phyloP scores from a whole-genome alignment of 2,797 vertebrate genomes.

The Galaxias olidus region DNA sequence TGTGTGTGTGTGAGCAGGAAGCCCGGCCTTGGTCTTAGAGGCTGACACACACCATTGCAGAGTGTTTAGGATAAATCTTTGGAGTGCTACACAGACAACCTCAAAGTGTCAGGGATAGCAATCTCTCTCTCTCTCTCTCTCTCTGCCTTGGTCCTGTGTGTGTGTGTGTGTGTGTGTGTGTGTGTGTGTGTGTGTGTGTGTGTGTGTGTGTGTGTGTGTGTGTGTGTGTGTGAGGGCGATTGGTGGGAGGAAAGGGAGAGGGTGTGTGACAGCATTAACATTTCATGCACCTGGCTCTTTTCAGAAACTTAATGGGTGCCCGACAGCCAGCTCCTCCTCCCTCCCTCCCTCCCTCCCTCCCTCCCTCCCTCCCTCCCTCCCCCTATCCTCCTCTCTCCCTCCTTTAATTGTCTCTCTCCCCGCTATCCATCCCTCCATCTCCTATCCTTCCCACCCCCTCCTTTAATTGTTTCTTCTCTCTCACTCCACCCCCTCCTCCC shows the following conservation, averaged over 20 bases:
- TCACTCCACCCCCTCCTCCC: not conserved
- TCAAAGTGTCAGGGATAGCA: slow-evolving; percentile 25
- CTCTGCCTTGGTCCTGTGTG: slow-evolving; percentile 17
- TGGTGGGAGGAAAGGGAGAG: not conserved
- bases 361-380: slow-evolving; percentile 4
- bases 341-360: slow-evolving; percentile 3
- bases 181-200: slow-evolving; percentile 16
- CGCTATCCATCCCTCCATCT: slow-evolving; percentile 15
- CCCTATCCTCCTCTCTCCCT: not conserved
- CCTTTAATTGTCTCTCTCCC: not conserved
- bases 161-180: slow-evolving; percentile 22
- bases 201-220: slow-evolving; percentile 23
- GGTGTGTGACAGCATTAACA: slow-evolving; percentile 14
- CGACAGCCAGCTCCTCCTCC: not conserved
- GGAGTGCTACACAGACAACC: slow-evolving; percentile 24
- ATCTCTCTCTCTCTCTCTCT: slow-evolving; percentile 28
- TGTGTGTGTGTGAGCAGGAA: not conserved
- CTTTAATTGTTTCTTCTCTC: slow-evolving; percentile 19
- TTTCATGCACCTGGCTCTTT: slow-evolving; percentile 37
- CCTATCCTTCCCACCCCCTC: slow-evolving; percentile 29
- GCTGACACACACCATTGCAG: slow-evolving; percentile 13
- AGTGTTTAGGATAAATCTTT: slow-evolving; percentile 34
- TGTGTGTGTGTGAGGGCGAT: not conserved
- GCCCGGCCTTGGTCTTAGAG: slow-evolving; percentile 16
- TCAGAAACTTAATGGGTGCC: not conserved